These are phyloP conservation scores for Dorcus parallelipipedus DNA, from an alignment of 2,888 invertebrate species.

Conservation along the genomic window DNA sequence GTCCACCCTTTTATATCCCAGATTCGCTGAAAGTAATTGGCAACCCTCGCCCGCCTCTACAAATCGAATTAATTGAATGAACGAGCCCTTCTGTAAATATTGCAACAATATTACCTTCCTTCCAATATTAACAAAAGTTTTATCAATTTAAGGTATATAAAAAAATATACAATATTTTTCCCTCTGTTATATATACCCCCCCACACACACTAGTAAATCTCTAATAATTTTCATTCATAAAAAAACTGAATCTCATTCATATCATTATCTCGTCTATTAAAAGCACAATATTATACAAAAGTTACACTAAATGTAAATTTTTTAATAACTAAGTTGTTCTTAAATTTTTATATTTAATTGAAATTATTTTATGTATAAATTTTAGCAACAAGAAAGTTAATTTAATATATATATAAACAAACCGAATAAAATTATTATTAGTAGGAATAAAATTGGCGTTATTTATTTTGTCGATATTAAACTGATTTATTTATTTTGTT, in stretches of 20 bases:
- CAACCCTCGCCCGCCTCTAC: slow-evolving; percentile 26
- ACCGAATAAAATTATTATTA: too few species aligned
- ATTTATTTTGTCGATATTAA: too few species aligned
- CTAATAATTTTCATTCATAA: too few species aligned
- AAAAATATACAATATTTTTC: too few species aligned
- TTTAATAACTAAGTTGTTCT: background rate
- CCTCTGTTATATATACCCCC: too few species aligned
- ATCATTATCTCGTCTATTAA: background rate
- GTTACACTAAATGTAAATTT: background rate
- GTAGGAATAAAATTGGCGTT: too few species aligned
- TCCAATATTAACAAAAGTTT: background rate
- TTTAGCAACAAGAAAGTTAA: too few species aligned
- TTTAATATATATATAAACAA: too few species aligned
- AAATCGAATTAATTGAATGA: slow-evolving; percentile 39
- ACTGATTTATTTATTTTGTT: too few species aligned
- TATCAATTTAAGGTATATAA: background rate
- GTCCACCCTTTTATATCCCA: background rate
- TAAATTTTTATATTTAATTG: background rate
- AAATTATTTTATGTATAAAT: too few species aligned
- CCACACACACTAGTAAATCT: too few species aligned
- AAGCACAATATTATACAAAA: background rate
- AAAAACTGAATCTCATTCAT: background rate
- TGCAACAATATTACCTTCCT: slow-evolving; percentile 25
- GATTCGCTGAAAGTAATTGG: slow-evolving; percentile 5
- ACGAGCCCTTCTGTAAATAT: slow-evolving; percentile 36